Evolutionary conservation across 2,888 invertebrate species (phyloP), one percentile per base, ranked within the genome.

Genomic region (Adelphocoris suturalis): DNA sequence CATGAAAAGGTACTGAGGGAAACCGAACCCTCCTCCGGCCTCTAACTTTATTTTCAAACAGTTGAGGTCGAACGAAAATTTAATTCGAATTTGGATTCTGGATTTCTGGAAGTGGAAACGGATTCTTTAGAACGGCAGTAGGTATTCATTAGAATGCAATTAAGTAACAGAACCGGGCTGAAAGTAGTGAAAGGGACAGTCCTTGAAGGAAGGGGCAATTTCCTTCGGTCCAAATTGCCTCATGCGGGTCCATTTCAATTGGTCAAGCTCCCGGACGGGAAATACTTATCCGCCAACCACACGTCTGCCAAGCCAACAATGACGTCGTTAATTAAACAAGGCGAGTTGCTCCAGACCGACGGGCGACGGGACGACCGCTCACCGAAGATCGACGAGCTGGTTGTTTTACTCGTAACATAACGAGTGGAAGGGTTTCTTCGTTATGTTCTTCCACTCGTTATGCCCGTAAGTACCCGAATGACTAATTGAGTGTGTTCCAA

Each of bases 251-350:
- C 19, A 68, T 19, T 27, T 68, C 68, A 23, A 19, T 27, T 23
- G 68, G 68, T 19, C 68, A 27, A 27, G 27, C 68, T 57, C 16
- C 57, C 57, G 57, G 57, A 57, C 57, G 57, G 68, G 68, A 27
- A 68, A 68, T 23, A 23, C 19, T 23, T 19, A 23, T 19, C 27
- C 68, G 23, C 14, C 68, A 68, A 68, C 68, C 7, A 68, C 23
- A 23, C 68, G 68, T 68, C 68, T 23, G 68, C 68, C 27, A 68
- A 68, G 19, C 11, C 52, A 52, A 68, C 68, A 68, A 68, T 23
- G 68, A 68, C 68, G 68, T 68, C 68, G 68, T 68, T 68, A 68
- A 68, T 68, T 68, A 68, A 68, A 68, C 19, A 23, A 61, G 23
- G 23, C 5, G 12, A 23, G 23, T 68, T 68, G 68, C 68, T 23